Base-by-base conservation (phyloP, 2,797 vertebrate genomes). In the Anniella stebbinsi region DNA sequence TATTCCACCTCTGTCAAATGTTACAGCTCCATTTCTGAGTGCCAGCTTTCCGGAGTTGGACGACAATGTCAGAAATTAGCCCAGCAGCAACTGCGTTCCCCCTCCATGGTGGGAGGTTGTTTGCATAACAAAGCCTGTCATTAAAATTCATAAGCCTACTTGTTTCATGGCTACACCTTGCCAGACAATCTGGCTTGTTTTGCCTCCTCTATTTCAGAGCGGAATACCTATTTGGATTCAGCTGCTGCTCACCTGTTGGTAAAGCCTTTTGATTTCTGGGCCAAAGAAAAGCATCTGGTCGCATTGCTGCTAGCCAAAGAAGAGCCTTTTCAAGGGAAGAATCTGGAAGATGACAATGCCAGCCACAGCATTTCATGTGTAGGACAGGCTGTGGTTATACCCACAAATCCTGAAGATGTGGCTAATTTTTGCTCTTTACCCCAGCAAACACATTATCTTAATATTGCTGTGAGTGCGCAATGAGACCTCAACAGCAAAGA, bases 211-310 rank as follows among this genome's bases (percentile, higher is more conserved):
- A 7, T 57, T 57, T 12, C 67, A 54, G n/a, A 33, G 2, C 1
- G 6, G n/a, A 54, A 80, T 45, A 66, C 75, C 80, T 90, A 45
- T 0, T 0, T 75, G 0, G 0, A 83, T 69, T 33, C 66, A 30
- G 0, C 92, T 82, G 81, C 76, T 3, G 86, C 90, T 83, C 54
- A 92, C 77, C 91, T 0, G 69, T 70, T 51, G 41, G 66, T 88
- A 93, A 94, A 95, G 93, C 93, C 82, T 70, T n/a, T 80, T 84
- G 0, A 0, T 89, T 84, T 81, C 88, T 83, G 70, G 84, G 85
- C 60, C 0, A 0, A 77, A 90, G 81, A 87, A 87, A 86, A 75
- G 84, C 57, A 45, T 84, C n/a, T 88, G 86, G 91, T 89, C 90
- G 92, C 89, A 91, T 82, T 87, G 89, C 51, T 85, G 80, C 76